These are phyloP conservation scores for Pristionchus pacificus DNA, from an alignment of 1,140 invertebrate species.

Conservation along the genomic window DNA sequence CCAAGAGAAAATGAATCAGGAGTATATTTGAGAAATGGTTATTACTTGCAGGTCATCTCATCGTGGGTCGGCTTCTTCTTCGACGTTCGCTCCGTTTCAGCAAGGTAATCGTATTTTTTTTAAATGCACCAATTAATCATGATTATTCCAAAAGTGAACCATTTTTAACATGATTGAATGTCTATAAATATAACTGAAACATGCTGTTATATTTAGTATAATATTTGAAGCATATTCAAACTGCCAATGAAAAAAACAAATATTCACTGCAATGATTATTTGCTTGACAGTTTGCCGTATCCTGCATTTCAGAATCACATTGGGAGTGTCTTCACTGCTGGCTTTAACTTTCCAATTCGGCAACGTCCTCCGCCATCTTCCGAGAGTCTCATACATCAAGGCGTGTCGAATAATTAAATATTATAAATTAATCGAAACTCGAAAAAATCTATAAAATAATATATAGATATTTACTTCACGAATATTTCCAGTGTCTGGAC, in stretches of 20 bases:
- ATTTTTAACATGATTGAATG: too few relatives aligned
- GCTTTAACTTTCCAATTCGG: conserved; percentile 57
- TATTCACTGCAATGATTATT: too few relatives aligned
- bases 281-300: too few relatives aligned
- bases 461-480: background rate
- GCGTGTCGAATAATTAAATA: too few relatives aligned
- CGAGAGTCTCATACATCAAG: conserved; percentile 55
- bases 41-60: too few relatives aligned
- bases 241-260: too few relatives aligned
- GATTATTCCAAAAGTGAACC: background rate
- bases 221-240: too few relatives aligned
- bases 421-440: background rate
- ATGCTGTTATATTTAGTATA: too few relatives aligned
- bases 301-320: conserved; percentile 48
- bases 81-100: conserved; percentile 53
- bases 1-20: too few relatives aligned
- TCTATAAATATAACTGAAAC: background rate
- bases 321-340: conserved; percentile 51
- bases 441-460: background rate
- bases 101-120: conserved; percentile 35
- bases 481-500: conserved; percentile 47
- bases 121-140: too few relatives aligned
- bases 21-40: too few relatives aligned
- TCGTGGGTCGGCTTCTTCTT: conserved; percentile 57
- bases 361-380: conserved; percentile 54